These are phyloP conservation scores for Crambe crambe DNA, from an alignment of 37 sponge, comb jelly and placozoan species.

Conservation along the genomic window DNA sequence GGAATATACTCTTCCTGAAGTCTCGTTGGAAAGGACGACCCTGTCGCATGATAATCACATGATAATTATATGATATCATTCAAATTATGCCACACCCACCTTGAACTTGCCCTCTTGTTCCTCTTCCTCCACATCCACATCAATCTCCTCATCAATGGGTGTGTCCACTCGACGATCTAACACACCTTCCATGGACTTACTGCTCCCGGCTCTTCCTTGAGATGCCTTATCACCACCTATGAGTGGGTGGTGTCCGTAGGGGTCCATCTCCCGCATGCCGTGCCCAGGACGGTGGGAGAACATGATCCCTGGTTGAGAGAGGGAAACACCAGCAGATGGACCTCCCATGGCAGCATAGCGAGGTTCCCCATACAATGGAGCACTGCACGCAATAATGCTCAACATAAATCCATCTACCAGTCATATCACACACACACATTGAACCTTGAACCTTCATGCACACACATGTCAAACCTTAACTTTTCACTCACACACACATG, in stretches of 20 bases:
- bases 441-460: no score
- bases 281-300: background rate
- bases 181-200: background rate
- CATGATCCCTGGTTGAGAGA: conserved; percentile 68
- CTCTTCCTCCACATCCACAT: conserved; percentile 20
- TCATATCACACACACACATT: no score
- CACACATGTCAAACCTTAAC: no score
- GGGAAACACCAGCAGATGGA: conserved; percentile 49
- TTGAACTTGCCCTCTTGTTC: background rate
- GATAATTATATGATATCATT: background rate
- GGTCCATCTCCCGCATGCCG: background rate
- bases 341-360: conserved; percentile 18
- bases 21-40: conserved; percentile 41
- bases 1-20: conserved; percentile 54
- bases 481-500: no score
- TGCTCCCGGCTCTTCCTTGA: background rate
- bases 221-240: background rate
- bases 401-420: no score
- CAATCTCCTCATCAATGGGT: conserved; percentile 20
- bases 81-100: background rate
- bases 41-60: background rate
- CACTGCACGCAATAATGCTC: no score
- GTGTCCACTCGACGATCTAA: background rate
- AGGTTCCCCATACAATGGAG: conserved; percentile 25
- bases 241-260: background rate